Evolutionary conservation across 2,888 invertebrate genomes (phyloP), one percentile per base, ranked within the genome.

Genomic region (Diabrotica balteata): DNA sequence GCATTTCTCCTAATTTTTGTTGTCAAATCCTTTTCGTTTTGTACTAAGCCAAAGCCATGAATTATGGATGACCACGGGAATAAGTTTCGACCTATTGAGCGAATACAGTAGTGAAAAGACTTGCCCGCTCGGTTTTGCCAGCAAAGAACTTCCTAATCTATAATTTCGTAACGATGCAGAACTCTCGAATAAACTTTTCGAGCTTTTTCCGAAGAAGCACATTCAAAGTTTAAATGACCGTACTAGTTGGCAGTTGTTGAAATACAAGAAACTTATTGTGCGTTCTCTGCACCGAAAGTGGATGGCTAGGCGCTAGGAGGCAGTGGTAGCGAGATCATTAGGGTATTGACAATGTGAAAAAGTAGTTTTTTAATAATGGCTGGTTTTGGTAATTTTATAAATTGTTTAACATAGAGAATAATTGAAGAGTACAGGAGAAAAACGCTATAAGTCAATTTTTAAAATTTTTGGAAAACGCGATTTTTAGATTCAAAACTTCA

Each of bases 181-280:
- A 61, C 58, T 62, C 54, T 62, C 51, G 17, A 58, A 54, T 58
- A 55, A 68, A 68, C 68, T 68, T 68, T 59, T 60, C 68, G 50
- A 32, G 42, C 50, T 55, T 64, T 62, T 68, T 63, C 55, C 61
- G n/a, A 59, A 52, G 45, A 42, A 53, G 59, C 57, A 44, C 45
- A 68, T 64, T 54, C 61, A 50, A 68, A 71, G 66, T 68, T 67
- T 67, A 64, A 67, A 66, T 59, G 68, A 62, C 62, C 61, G 62
- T 55, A 32, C 65, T 63, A 65, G 65, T 65, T 70, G 65, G 67
- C 67, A 65, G 70, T 67, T 70, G 67, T 59, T 59, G 70, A 69
- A 73, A 75, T 73, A 71, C 72, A 75, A 76, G 75, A 74, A 76
- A 72, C 76, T 76, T 75, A 77, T 78, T 78, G 75, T 78, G 74